Evolutionary conservation across 92 coral and sea anemone genomes (phyloP), one percentile per base, ranked within the genome.

Genomic region (Epizoanthus ramosus): DNA sequence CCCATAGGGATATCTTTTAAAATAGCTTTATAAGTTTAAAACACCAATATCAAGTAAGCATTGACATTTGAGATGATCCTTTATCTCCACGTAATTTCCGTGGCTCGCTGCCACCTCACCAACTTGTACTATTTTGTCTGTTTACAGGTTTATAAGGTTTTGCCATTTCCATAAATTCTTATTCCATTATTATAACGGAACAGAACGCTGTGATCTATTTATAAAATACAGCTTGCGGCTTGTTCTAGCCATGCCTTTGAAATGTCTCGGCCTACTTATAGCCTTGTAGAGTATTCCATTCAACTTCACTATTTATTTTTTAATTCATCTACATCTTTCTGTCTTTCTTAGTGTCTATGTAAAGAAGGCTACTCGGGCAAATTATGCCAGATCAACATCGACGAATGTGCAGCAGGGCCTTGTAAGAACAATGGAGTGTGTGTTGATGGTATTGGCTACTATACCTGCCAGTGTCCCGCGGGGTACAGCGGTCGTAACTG

Each of bases 321-420:
- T 39, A 22, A 57, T 47, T 17, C 8, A 16, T n/a, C 6, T 63
- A n/a, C 6, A 18, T 35, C 54, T 47, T 47, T 3, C 33, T 73
- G 45, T 73, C 22, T 31, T 75, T 58, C 18, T 24, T 43, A 77
- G 82, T 77, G 82, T 60, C 58, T 77, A 9, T 77, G 82, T 25
- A 47, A 60, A 50, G 58, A 61, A 3, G 82, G 82, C 19, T 77
- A 77, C 24, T 63, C 68, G 25, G 87, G 91, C 57, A 39, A 65
- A 23, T 57, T 85, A 28, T 83, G 97, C 65, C 92, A 92, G 77
- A 79, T 91, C 39, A 57, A 91, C 53, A 80, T 83, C 8, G 92
- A 92, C 41, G 99, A 94, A 21, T 96, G 99, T 81, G 90, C 90
- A 45, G 53, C 93, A 15, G 86, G 74, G 2, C 99, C 98, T 1